A percentile compares a stretch with the other conserved stretches of the same genome.
Evolutionary conservation across 2,113 vertebrate species (phyloP).

Genomic region (Xiphophorus hellerii): DNA sequence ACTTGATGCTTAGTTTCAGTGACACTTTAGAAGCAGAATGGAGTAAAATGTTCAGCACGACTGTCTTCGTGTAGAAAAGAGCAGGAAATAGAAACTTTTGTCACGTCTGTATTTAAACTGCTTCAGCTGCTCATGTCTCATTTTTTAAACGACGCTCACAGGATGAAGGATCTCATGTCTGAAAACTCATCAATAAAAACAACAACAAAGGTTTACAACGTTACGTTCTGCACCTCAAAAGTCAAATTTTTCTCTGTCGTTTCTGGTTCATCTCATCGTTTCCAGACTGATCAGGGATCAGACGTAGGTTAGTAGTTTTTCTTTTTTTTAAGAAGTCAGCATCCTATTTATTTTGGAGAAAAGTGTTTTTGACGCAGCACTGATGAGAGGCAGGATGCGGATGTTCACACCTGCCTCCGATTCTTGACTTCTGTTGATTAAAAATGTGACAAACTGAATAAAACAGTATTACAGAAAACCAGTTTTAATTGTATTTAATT

Average conservation of each 20-base stretch:
- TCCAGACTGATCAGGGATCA: conserved; percentile 7
- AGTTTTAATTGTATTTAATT: not conserved
- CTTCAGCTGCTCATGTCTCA: not conserved
- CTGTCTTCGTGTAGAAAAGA: conserved; percentile 13
- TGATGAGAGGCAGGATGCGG: conserved; percentile 39
- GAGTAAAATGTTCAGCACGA: not conserved
- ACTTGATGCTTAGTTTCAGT: conserved; percentile 1
- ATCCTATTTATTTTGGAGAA: conserved; percentile 58
- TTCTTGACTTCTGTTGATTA: conserved; percentile 56
- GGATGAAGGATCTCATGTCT: not conserved
- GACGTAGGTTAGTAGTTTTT: conserved; percentile 15
- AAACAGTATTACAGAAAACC: conserved; percentile 47
- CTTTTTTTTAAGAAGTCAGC: conserved; percentile 25
- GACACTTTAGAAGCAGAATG: conserved; percentile 16
- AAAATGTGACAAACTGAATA: conserved; percentile 61
- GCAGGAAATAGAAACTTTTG: not conserved
- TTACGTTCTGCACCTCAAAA: not conserved
- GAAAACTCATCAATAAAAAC: not conserved
- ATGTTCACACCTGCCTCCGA: conserved; percentile 54
- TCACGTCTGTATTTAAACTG: not conserved
- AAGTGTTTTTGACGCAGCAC: conserved; percentile 37
- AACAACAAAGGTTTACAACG: not conserved
- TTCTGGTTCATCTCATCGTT: not conserved
- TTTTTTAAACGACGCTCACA: not conserved
- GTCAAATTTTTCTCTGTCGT: not conserved